Conservation (phyloP, 2,113 vertebrate genomes). For the Sander lucioperca region DNA sequence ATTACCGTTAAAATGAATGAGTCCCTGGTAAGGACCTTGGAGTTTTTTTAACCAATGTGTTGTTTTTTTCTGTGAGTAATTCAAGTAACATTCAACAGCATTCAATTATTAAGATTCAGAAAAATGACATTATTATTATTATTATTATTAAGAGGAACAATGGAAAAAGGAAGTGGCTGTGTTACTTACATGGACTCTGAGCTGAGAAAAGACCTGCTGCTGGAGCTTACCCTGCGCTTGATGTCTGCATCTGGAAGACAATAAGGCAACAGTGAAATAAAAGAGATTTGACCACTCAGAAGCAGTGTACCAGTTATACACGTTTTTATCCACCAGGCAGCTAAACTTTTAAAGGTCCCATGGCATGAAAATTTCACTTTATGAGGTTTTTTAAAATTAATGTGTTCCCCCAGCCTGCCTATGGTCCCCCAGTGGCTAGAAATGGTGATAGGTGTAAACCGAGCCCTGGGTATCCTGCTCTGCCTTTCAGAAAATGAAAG, state of each 20-base stretch:
- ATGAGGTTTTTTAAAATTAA: no score
- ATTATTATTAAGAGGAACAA: not conserved
- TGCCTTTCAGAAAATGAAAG: no score
- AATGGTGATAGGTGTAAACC: no score
- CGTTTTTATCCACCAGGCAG: slow-evolving; percentile 3
- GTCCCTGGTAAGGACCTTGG: no score
- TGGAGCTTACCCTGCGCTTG: slow-evolving; percentile 84
- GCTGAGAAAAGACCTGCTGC: slow-evolving; percentile 85
- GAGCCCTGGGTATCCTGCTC: no score
- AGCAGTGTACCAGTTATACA: not conserved
- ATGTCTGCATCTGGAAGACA: slow-evolving; percentile 90
- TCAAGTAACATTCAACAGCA: not conserved
- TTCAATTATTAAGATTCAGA: not conserved
- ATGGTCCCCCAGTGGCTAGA: no score
- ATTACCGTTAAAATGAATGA: not conserved
- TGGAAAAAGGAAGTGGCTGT: not conserved
- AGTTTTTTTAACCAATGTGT: no score
- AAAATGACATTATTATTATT: not conserved
- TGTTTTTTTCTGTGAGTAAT: not conserved
- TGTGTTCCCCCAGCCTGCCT: no score
- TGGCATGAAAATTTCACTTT: no score
- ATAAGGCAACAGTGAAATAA: not conserved
- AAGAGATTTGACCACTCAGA: not conserved
- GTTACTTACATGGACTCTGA: slow-evolving; percentile 89
- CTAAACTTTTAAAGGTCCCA: no score